Conservation (phyloP, 1,140 invertebrate genomes). For the Campodea augens region DNA sequence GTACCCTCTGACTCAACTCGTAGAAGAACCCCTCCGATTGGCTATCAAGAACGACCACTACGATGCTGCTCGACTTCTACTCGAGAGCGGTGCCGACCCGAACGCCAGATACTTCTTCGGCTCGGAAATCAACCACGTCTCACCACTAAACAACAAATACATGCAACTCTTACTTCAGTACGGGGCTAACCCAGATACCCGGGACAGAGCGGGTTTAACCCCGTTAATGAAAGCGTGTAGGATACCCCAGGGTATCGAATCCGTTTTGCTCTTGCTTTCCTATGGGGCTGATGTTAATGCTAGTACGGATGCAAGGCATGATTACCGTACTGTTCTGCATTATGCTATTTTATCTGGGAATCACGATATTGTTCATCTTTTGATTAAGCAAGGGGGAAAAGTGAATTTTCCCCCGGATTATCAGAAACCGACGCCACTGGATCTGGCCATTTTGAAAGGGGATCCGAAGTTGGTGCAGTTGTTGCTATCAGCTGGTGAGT, state of each 20-base stretch:
- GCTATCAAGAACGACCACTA: slow-evolving; percentile 72
- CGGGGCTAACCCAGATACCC: slow-evolving; percentile 68
- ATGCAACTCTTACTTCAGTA: slow-evolving; percentile 61
- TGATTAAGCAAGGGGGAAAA: slow-evolving; percentile 57
- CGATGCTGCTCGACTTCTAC: slow-evolving; percentile 46
- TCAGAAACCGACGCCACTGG: slow-evolving; percentile 60
- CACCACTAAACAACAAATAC: slow-evolving; percentile 50
- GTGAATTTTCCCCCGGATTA: slow-evolving; percentile 45
- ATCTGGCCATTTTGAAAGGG: slow-evolving; percentile 63
- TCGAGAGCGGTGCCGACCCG: slow-evolving; percentile 45
- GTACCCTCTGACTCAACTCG: slow-evolving; percentile 39
- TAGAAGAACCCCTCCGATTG: slow-evolving; percentile 59
- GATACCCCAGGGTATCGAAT: slow-evolving; percentile 47
- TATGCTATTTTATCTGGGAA: slow-evolving; percentile 71
- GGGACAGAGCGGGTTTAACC: slow-evolving; percentile 60
- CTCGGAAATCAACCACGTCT: slow-evolving; percentile 70
- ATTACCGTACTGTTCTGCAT: slow-evolving; percentile 63
- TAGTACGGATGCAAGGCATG: slow-evolving; percentile 55
- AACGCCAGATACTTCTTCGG: slow-evolving; percentile 65
- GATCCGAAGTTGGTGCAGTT: slow-evolving; percentile 49
- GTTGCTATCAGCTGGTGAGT: slow-evolving; percentile 43
- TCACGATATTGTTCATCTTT: slow-evolving; percentile 50
- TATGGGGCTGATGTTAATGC: slow-evolving; percentile 65
- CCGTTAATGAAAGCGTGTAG: slow-evolving; percentile 73
- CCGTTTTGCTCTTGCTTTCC: slow-evolving; percentile 52